A percentile compares a stretch with the other conserved stretches of the same genome.
Conservation (phyloP, 2,888 invertebrate genomes). For the Balanococcus diminutus region DNA sequence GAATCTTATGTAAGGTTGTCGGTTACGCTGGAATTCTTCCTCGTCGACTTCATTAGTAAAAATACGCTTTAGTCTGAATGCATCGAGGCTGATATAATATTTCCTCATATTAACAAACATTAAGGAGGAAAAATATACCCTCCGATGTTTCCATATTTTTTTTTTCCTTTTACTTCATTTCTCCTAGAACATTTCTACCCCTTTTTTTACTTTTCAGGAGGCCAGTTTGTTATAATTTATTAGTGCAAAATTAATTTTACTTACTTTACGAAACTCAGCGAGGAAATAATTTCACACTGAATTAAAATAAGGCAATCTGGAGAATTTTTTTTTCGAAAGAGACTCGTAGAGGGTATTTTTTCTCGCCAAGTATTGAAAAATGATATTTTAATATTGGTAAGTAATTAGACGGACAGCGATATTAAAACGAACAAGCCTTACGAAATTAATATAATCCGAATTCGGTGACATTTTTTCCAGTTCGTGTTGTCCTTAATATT, state of each 20-base stretch:
- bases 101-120: constrained; percentile 18
- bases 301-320: neutral
- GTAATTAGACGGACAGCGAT: neutral
- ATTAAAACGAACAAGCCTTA: neutral
- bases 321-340: neutral
- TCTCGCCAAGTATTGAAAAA: neutral
- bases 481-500: no score
- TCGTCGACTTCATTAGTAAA: constrained; percentile 11
- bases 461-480: no score
- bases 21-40: constrained; percentile 16
- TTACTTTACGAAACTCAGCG: neutral
- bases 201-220: neutral
- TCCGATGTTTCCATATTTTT: constrained; percentile 7
- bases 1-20: neutral
- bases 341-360: neutral
- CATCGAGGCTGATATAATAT: constrained; percentile 14
- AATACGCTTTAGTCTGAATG: neutral
- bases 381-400: neutral
- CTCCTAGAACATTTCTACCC: neutral
- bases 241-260: neutral
- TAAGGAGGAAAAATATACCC: constrained; percentile 29
- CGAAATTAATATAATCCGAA: neutral
- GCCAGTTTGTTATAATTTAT: neutral
- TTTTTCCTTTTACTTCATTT: neutral
- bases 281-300: neutral